Conservation (phyloP, 1,140 invertebrate species). For the Drosophila burlai region DNA sequence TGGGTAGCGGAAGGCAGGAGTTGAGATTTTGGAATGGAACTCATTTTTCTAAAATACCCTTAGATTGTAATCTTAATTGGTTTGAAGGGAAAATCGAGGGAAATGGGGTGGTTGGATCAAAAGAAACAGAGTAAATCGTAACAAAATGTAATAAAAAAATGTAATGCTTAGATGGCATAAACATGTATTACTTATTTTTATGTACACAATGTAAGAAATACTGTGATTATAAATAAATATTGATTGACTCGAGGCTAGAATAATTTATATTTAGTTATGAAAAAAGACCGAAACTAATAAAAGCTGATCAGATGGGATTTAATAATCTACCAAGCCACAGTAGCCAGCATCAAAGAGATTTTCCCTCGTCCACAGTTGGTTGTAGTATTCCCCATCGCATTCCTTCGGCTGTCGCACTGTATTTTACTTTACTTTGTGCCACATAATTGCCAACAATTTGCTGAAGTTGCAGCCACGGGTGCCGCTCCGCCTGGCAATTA, state of each 20-base stretch:
- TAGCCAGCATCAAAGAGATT: slow-evolving; percentile 29
- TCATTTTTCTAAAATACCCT: slow-evolving; percentile 25
- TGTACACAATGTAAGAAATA: too few relatives aligned
- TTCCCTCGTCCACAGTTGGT: slow-evolving; percentile 8
- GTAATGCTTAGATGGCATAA: not conserved
- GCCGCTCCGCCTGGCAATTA: slow-evolving; percentile 75
- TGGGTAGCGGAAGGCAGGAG: slow-evolving; percentile 22
- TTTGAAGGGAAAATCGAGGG: not conserved
- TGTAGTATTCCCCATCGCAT: slow-evolving; percentile 15
- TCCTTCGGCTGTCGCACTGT: slow-evolving; percentile 22
- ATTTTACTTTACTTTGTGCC: slow-evolving; percentile 73
- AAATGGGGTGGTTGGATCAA: not conserved
- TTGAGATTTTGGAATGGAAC: slow-evolving; percentile 47
- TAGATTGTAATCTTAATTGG: slow-evolving; percentile 13
- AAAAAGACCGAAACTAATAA: not conserved
- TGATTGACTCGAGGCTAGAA: not conserved
- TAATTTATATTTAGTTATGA: not conserved
- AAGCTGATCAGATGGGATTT: slow-evolving; percentile 1
- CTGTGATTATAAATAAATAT: too few relatives aligned
- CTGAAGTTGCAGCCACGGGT: slow-evolving; percentile 77
- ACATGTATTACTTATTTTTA: too few relatives aligned
- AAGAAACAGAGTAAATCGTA: not conserved
- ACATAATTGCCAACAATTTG: slow-evolving; percentile 83
- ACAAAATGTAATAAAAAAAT: not conserved
- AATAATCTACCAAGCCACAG: not conserved